Percentiles rank a stretch among this genome's conserved stretches.
Evolutionary conservation across 1,140 invertebrate species (phyloP).

Genomic region (Aphis craccivora): DNA sequence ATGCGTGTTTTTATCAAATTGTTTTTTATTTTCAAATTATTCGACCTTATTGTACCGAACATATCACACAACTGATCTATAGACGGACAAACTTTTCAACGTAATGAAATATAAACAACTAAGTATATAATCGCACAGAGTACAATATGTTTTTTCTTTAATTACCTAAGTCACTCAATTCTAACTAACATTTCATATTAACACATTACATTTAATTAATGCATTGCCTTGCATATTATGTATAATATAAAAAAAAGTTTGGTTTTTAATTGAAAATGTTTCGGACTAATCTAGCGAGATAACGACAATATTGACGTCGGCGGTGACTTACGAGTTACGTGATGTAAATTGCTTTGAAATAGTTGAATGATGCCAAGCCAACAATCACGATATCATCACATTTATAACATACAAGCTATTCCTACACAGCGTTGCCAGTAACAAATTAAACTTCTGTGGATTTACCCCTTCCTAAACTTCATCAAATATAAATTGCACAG

Average conservation of each 20-base stretch:
- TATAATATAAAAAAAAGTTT: background rate
- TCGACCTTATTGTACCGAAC: slow-evolving; percentile 44
- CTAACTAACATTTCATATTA: background rate
- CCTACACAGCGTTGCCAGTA: no score
- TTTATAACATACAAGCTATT: background rate
- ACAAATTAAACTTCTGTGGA: no score
- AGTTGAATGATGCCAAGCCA: background rate
- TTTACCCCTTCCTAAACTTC: no score
- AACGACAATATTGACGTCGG: background rate
- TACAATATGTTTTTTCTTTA: background rate
- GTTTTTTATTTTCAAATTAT: slow-evolving; percentile 46
- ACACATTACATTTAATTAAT: background rate
- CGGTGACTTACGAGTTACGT: background rate
- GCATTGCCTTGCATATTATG: background rate
- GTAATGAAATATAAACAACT: background rate
- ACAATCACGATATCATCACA: background rate
- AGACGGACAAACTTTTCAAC: background rate
- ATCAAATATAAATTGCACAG: no score
- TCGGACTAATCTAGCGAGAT: background rate
- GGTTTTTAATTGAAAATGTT: background rate
- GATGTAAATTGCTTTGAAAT: background rate
- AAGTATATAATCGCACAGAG: background rate
- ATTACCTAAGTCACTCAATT: background rate
- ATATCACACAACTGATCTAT: slow-evolving; percentile 22
- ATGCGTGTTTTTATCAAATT: slow-evolving; percentile 37